phyloP scores from a whole-genome alignment of 2,888 invertebrate genomes.

The Oasisia sp. region DNA sequence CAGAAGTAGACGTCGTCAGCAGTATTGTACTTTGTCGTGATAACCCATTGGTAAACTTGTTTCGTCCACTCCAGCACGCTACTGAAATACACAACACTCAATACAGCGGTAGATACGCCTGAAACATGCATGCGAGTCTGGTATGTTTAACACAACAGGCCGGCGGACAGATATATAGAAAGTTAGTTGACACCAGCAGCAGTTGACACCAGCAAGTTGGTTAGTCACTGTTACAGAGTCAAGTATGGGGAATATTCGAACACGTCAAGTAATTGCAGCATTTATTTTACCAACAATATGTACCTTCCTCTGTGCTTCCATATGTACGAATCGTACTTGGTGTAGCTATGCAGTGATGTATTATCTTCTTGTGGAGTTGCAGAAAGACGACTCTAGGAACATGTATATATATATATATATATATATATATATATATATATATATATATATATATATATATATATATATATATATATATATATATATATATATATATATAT shows the following conservation, averaged over 20 bases:
- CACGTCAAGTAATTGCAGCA: neutral
- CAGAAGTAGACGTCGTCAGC: conserved; percentile 93
- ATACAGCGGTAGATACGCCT: neutral
- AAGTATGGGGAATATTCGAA: too few species aligned
- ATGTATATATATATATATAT: too few species aligned
- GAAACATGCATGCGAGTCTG: too few species aligned
- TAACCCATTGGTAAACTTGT: conserved; percentile 80
- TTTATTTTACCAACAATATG: neutral
- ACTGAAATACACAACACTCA: neutral
- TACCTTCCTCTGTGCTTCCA: neutral
- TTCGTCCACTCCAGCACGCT: conserved; percentile 23
- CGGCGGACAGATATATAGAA: too few species aligned
- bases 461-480: too few species aligned
- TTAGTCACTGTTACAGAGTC: too few species aligned
- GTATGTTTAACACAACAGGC: too few species aligned
- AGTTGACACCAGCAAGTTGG: too few species aligned
- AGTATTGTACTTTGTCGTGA: conserved; percentile 79
- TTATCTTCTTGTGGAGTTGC: neutral
- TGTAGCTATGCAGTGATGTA: neutral
- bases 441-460: too few species aligned
- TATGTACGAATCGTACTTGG: neutral
- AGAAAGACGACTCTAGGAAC: neutral
- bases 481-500: too few species aligned
- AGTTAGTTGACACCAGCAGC: too few species aligned
- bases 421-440: too few species aligned